Base-by-base conservation (phyloP, 2,797 vertebrate genomes). In the Chromis chromis region DNA sequence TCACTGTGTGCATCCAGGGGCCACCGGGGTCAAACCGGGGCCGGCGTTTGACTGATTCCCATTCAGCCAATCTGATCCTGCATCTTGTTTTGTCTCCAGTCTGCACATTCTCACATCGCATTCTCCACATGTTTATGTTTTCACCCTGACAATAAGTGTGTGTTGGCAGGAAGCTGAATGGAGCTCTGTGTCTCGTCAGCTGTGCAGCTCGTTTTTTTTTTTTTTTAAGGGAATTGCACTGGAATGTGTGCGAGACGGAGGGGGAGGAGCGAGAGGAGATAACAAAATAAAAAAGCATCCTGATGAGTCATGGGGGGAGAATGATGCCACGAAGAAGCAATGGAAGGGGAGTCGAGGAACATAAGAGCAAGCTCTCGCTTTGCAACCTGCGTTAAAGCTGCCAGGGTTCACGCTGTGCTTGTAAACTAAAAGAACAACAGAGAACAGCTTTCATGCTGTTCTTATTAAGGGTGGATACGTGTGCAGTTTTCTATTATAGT, bases 11-110 rank as follows among this genome's bases (percentile, higher is more conserved):
- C 63, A 61, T 55, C 33, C 55, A 36, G 65, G 68, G 78, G 75
- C 64, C 83, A 73, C 71, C 0, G 59, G 60, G 89, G 89, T 91
- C 69, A 89, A 90, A 78, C 66, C 13, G 67, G 54, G 71, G 52
- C 28, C 4, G n/a, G 53, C 53, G 31, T 76, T 63, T 31, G 16
- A 67, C 71, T 46, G 62, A 88, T 84, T 79, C 66, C 33, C 79
- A 65, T 83, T 83, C 66, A 71, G 68, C 76, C 17, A 9, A 75
- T 75, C 33, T 2, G 58, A 65, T 52, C 46, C 61, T 19, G 61
- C 65, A 6, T 76, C 66, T 6, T 76, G 74, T 83, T 89, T 70
- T 57, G 74, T 88, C 70, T 79, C 31, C 16, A 22, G 81, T n/a
- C 48, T 3, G 22, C 63, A 21, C 39, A 53, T 62, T 77, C 70